A percentile compares a stretch with the other conserved stretches of the same genome.
Evolutionary conservation across 37 sponge, comb jelly and placozoan species (phyloP).

Genomic region (Axinella damicornis): DNA sequence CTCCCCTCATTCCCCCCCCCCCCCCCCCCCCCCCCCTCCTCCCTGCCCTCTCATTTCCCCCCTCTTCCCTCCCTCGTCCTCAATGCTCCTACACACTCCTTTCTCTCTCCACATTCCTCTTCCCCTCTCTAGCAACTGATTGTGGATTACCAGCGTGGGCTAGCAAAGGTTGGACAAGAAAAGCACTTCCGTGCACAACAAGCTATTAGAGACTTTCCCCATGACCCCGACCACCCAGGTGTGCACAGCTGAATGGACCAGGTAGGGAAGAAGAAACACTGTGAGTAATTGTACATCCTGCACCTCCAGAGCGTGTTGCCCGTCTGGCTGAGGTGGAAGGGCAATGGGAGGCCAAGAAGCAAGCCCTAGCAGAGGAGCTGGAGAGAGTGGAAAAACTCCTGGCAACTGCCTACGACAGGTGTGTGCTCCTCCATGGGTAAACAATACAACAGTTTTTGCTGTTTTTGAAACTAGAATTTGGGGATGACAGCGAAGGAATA

Average conservation of each 20-base stretch:
- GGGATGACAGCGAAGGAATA: no score
- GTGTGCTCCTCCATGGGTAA: neutral
- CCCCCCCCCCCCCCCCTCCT: no score
- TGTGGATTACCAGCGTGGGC: constrained; percentile 42
- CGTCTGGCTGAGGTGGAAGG: constrained; percentile 38
- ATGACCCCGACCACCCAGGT: constrained; percentile 75
- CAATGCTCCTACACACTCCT: no score
- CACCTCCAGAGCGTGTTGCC: constrained; percentile 30
- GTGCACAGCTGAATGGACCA: neutral
- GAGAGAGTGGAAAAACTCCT: constrained; percentile 47
- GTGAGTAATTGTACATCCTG: neutral
- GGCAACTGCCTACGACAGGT: constrained; percentile 34
- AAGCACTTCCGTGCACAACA: constrained; percentile 30
- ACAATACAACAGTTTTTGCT: no score
- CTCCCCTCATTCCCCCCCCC: no score
- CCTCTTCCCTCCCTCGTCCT: neutral
- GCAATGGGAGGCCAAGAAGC: constrained; percentile 42
- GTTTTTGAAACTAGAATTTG: no score
- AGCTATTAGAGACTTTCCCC: constrained; percentile 50
- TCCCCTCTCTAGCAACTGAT: constrained; percentile 34
- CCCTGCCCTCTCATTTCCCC: neutral
- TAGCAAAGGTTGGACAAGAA: constrained; percentile 35
- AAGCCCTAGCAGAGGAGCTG: constrained; percentile 28
- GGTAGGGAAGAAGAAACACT: no score
- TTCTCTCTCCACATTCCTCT: neutral